Conservation (phyloP, 2,113 vertebrate species). For the Paracanthobrama guichenoti region DNA sequence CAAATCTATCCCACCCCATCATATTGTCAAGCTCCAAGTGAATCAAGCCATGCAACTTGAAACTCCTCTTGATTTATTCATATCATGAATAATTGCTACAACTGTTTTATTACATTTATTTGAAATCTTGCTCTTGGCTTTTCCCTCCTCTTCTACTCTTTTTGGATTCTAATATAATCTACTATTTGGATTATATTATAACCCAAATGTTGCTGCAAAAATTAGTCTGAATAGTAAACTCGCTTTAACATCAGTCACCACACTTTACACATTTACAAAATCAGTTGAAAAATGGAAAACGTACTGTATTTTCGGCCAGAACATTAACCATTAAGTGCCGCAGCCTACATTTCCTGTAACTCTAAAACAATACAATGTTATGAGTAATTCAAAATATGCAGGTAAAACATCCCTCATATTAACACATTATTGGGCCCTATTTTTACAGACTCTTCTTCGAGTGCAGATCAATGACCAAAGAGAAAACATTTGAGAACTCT, state of each 20-base stretch:
- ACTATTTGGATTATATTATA: too few relatives aligned
- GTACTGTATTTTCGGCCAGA: not conserved
- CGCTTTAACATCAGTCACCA: not conserved
- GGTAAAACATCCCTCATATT: not conserved
- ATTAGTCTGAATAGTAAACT: not conserved
- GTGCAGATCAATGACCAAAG: too few relatives aligned
- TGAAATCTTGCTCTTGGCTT: not conserved
- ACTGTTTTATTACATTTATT: not conserved
- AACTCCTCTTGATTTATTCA: slow-evolving; percentile 67
- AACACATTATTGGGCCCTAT: not conserved
- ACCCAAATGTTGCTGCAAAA: not conserved
- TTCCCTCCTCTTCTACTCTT: not conserved
- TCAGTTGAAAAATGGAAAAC: too few relatives aligned
- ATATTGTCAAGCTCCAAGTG: slow-evolving; percentile 67
- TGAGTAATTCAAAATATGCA: not conserved
- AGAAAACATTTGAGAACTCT: not conserved
- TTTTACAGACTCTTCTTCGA: too few relatives aligned
- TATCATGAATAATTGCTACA: slow-evolving; percentile 48
- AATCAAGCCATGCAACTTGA: slow-evolving; percentile 73
- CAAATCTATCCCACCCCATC: slow-evolving; percentile 67
- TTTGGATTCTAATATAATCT: not conserved
- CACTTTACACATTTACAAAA: not conserved
- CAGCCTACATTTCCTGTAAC: not conserved
- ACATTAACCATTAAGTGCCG: not conserved
- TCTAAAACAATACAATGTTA: not conserved